phyloP scores from a whole-genome alignment of 2,113 vertebrate species.

The Albula goreensis region DNA sequence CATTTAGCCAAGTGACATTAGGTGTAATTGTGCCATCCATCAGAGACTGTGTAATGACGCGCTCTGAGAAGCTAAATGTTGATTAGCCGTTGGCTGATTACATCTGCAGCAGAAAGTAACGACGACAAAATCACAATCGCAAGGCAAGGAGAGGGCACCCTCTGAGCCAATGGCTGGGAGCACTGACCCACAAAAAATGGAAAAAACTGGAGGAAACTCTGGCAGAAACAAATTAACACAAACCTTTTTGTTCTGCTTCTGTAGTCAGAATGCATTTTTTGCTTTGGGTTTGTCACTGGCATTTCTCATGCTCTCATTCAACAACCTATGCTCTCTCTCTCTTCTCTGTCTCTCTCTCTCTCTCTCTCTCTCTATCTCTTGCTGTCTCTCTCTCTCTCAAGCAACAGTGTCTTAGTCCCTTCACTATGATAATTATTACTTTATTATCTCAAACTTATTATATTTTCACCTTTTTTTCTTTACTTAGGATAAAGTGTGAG shows the following conservation, averaged over 20 bases:
- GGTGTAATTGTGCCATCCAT: slow-evolving; percentile 79
- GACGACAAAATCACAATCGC: slow-evolving; percentile 47
- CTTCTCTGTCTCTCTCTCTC: background rate
- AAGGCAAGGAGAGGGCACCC: slow-evolving; percentile 40
- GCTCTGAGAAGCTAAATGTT: slow-evolving; percentile 72
- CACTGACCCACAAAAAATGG: slow-evolving; percentile 43
- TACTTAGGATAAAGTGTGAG: background rate
- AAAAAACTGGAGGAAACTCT: slow-evolving; percentile 45
- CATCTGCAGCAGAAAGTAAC: slow-evolving; percentile 61
- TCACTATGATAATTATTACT: slow-evolving; percentile 9
- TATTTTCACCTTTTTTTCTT: background rate
- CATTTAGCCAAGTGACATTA: slow-evolving; percentile 78
- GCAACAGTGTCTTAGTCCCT: background rate
- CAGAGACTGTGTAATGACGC: slow-evolving; percentile 73
- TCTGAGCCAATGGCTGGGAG: slow-evolving; percentile 29
- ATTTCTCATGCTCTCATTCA: background rate
- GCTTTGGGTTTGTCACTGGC: background rate
- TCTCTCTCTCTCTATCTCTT: background rate
- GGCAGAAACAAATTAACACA: slow-evolving; percentile 39
- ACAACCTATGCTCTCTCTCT: background rate
- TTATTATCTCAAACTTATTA: background rate
- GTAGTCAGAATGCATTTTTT: background rate
- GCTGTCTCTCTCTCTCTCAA: slow-evolving; percentile 22
- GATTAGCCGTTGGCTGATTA: slow-evolving; percentile 72
- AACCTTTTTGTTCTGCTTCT: background rate